Base-by-base conservation (phyloP, 1,140 invertebrate genomes). In the Nephila pilipes region DNA sequence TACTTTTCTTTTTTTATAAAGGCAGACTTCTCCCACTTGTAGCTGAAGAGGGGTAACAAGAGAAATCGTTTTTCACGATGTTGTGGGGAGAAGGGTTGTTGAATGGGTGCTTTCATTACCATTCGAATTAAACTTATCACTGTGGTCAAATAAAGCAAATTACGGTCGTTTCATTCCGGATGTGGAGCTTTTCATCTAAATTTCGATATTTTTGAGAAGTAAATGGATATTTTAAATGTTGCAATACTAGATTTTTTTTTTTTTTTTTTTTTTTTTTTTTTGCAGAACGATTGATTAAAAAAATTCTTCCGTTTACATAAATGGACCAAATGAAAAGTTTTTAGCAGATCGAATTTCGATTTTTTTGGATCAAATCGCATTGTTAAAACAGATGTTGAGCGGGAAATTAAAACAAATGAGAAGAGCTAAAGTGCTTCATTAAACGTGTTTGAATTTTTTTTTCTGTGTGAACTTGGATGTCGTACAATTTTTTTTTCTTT, bases 31-130 rank as follows among this genome's bases (percentile, higher is more conserved):
- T 22, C 55, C 55, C 85, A 58, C 85, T 87, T 60, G 85, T 87
- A 87, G 85, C 85, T 87, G 46, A 22, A 83, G 81, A 25, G 5
- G 81, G 22, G 79, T 25, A n/a, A 65, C n/a, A 25, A 65, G 63
- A 25, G 63, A 65, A 65, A 12, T 65, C 57, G 16, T 58, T 58
- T 46, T 60, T 18, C 16, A 60, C 22, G 20, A 20, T 60, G 58
- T 18, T 65, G 32, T 32, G 69, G 69, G 29, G 29, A 75, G 69
- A 3, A 18, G 20, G 32, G 69, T 36, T 75, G 69, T 75, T 36
- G 25, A 75, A 75, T 75, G 69, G 69, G 32, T 32, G 69, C 16
- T 75, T 75, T 75, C 69, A 75, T 75, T 65, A 65, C n/a, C 63
- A 22, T 65, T 8, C 63, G n/a, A 65, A 65, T 65, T 75, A 36